Conservation (phyloP, 2,113 vertebrate genomes). For the Clarias batrachus region DNA sequence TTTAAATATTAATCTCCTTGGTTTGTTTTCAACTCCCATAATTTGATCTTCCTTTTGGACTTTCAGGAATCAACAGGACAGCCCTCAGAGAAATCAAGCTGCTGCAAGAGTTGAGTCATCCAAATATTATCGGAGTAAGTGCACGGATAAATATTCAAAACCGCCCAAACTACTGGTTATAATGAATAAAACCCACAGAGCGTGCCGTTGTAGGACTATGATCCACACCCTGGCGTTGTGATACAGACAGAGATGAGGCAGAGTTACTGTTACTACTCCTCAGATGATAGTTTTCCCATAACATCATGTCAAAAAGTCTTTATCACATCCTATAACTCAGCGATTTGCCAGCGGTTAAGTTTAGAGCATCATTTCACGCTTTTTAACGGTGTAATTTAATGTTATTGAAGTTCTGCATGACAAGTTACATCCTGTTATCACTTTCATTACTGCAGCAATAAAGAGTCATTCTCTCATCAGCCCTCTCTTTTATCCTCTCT, state of each 20-base stretch:
- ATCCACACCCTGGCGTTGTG: neutral
- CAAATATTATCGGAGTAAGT: constrained; percentile 96
- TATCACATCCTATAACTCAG: neutral
- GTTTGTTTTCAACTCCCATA: neutral
- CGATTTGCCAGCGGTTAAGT: neutral
- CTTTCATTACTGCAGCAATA: neutral
- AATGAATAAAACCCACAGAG: neutral
- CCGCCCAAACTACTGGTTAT: too few relatives aligned
- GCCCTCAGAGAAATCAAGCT: constrained; percentile 96
- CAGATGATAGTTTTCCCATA: neutral
- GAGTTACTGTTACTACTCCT: neutral
- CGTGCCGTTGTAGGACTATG: neutral
- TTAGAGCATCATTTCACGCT: neutral
- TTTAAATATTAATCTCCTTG: constrained; percentile 6
- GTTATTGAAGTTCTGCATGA: neutral
- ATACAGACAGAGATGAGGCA: neutral
- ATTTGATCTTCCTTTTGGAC: neutral
- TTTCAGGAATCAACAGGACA: constrained; percentile 94
- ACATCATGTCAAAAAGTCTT: neutral
- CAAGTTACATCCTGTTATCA: neutral
- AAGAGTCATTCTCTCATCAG: neutral
- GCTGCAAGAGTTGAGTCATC: constrained; percentile 92
- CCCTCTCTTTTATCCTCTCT: neutral
- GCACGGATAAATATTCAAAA: neutral
- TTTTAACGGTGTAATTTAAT: neutral